Evolutionary conservation across 2,113 vertebrate species (phyloP), one percentile per base, ranked within the genome.

Genomic region (Tenebrosternarchus preto): DNA sequence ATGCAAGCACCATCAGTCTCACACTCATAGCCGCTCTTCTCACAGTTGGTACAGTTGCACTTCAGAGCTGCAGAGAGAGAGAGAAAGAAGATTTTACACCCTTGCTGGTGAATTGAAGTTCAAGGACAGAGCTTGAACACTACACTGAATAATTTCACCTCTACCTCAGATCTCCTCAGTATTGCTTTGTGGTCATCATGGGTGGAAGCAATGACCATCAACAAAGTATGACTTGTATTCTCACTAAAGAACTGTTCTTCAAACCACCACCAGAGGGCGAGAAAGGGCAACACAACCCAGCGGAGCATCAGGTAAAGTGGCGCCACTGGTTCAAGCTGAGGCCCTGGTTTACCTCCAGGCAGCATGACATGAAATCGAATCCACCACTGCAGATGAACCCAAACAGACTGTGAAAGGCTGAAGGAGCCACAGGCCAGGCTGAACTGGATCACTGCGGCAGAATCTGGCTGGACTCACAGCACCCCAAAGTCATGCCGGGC

Each of bases 1-100:
- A 99, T 97, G 91, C 98, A 99, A 43, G 95, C 97, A 0, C 98
- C 98, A 19, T 99, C 96, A 0, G 98, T 99, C 83, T 97, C 95
- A 0, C 98, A 99, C 0, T 96, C 98, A 87, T 92, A 95, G 85
- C 95, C 95, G 0, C 91, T 91, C 89, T 95, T 96, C 70, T 95
- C 94, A 88, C 98, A 99, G 86, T 91, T 93, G 0, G 96, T 97
- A 87, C 98, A 99, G 36, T 96, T 92, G 78, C 97, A 99, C 4
- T 90, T 92, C 84, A 98, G 87, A 87, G 94, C 95, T 98, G 90
- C 2, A 33, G 87, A 22, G 5, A 33, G 77, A 75, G 59, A 68
- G 29, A 31, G 66, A 68, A 56, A 83, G 76, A 61, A 50, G 43
- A 50, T 15, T 0, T 2, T 15, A 1, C 43, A 50, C 43, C 43